Conservation (phyloP, 2,113 vertebrate genomes). For the Erpornis zantholeuca region DNA sequence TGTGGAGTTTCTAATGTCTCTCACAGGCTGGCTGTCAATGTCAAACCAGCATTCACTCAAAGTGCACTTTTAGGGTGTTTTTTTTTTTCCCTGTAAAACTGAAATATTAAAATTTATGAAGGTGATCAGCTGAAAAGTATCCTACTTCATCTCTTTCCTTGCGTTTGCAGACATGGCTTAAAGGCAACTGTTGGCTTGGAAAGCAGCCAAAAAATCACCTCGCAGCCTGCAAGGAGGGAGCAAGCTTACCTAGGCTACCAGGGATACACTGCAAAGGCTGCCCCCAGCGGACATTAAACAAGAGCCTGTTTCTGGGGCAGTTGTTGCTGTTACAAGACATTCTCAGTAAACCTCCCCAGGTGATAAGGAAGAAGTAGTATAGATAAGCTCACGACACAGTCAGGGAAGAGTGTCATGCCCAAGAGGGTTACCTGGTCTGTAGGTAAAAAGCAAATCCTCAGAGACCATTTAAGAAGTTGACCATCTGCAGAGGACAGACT, state of each 20-base stretch:
- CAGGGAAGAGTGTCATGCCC: not conserved
- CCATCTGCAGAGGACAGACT: not conserved
- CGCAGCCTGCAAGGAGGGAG: not conserved
- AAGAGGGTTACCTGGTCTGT: not conserved
- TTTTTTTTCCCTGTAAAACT: not conserved
- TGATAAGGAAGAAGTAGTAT: not conserved
- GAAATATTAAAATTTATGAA: not conserved
- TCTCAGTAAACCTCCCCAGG: not conserved
- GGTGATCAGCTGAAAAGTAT: not conserved
- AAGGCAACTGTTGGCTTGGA: not conserved
- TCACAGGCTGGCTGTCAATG: not conserved
- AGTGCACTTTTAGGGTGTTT: not conserved
- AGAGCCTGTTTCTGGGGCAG: not conserved
- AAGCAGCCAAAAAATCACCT: not conserved
- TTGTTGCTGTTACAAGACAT: not conserved
- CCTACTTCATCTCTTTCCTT: not conserved
- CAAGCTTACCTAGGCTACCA: not conserved
- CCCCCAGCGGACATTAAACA: not conserved
- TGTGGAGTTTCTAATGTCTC: not conserved
- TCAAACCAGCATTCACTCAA: not conserved
- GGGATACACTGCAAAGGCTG: not conserved
- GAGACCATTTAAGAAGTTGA: not conserved
- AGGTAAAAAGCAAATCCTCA: not conserved
- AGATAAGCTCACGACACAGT: not conserved
- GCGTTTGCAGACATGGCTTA: not conserved